These are phyloP conservation scores for Aspidiotus destructor DNA, from an alignment of 2,888 invertebrate genomes.

Conservation along the genomic window DNA sequence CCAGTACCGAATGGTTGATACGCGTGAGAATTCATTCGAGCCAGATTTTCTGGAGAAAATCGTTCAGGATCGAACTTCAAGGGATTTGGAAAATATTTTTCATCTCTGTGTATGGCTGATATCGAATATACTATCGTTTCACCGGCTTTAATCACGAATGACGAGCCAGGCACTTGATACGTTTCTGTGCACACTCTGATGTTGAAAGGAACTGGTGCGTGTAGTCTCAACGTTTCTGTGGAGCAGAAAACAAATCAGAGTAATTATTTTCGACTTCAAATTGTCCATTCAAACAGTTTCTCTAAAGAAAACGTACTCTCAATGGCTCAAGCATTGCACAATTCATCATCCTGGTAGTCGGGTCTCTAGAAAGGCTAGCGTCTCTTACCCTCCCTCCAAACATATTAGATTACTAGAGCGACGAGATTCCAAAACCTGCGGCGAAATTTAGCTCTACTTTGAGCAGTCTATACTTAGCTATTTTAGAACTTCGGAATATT, in stretches of 20 bases:
- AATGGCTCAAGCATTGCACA: too few relatives aligned
- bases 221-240: conserved; percentile 33
- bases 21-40: conserved; percentile 46
- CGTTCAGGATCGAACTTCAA: conserved; percentile 53
- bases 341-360: too few relatives aligned
- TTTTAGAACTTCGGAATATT: too few relatives aligned
- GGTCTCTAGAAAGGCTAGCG: too few relatives aligned
- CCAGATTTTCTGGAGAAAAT: conserved; percentile 48
- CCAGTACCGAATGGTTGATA: conserved; percentile 53
- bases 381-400: too few relatives aligned
- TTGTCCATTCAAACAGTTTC: too few relatives aligned
- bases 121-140: conserved; percentile 49
- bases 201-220: conserved; percentile 38
- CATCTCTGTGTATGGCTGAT: conserved; percentile 52
- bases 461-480: too few relatives aligned
- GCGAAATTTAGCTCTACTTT: too few relatives aligned
- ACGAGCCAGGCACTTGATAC: conserved; percentile 37
- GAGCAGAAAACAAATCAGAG: not conserved
- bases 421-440: too few relatives aligned
- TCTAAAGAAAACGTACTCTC: too few relatives aligned
- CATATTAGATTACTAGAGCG: too few relatives aligned
- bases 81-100: conserved; percentile 52
- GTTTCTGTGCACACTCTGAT: conserved; percentile 42
- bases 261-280: too few relatives aligned
- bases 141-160: conserved; percentile 35